Base-by-base conservation (phyloP, 1,140 invertebrate genomes). In the Oppia nitens region DNA sequence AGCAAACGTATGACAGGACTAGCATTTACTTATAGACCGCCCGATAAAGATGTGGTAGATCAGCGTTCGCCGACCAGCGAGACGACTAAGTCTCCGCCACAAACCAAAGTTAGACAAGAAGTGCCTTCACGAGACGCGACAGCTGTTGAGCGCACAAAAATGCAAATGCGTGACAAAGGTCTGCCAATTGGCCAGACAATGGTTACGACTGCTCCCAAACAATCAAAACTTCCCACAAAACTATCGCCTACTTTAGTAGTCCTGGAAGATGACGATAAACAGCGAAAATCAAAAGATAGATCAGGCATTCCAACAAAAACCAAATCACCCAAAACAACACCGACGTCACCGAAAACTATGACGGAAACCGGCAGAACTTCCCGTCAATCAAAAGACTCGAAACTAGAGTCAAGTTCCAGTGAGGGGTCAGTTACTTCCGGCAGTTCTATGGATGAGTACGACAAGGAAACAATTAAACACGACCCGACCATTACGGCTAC, bases 1-100 rank as follows among this genome's bases (percentile, higher is more conserved):
- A 20, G 23, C n/a, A 51, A 47, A 1, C 52, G 57, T 11, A 59
- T 61, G 1, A 66, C 62, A 45, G 65, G 62, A 45, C 45, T 63
- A 23, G 64, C 65, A 24, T 66, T 66, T 55, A 66, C 65, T 23
- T 66, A 66, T 54, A 50, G 32, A 17, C 65, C 65, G 17, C 45
- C 50, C n/a, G 60, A 60, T 47, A 45, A 23, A 47, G 60, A 60
- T 1, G 21, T 4, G 40, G 47, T 55, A n/a, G 21, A 27, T 17
- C 48, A 58, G 24, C 58, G 28, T 3, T 54, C 59, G 20, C 2
- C 20, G 12, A 40, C 11, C 57, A 28, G 9, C 12, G 32, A 40
- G 6, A 9, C 32, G 32, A 40, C 6, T 40, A 40, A 40, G 24
- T 55, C 53, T 25, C 21, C 53, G 26, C 3, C 53, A 57, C 40